These are phyloP conservation scores for Labia minor DNA, from an alignment of 2,888 invertebrate genomes.

Conservation along the genomic window DNA sequence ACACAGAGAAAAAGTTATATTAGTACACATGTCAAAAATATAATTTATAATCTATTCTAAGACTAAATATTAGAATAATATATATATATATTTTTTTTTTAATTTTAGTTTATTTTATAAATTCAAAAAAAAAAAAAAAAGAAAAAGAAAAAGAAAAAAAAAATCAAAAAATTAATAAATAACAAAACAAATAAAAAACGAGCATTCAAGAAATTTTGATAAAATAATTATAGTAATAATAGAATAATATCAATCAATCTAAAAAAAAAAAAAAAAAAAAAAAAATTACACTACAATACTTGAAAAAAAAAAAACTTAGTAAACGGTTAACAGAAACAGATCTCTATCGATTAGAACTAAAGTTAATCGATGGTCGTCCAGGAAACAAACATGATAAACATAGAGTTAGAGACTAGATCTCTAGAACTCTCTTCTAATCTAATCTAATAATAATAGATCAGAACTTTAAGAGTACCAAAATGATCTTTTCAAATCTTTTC, in stretches of 20 bases:
- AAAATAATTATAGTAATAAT: neutral
- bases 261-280: neutral
- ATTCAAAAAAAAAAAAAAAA: neutral
- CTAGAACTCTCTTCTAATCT: neutral
- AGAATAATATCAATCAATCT: constrained; percentile 1
- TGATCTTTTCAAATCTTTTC: too few relatives aligned
- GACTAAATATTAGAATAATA: constrained; percentile 17
- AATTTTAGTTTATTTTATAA: neutral
- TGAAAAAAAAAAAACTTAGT: too few relatives aligned
- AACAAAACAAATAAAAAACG: neutral
- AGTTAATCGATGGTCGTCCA: constrained; percentile 13
- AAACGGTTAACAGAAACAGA: neutral
- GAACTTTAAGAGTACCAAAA: too few relatives aligned
- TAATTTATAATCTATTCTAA: constrained; percentile 17
- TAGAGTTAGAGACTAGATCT: neutral
- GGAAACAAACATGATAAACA: constrained; percentile 1
- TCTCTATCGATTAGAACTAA: neutral
- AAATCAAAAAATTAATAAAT: neutral
- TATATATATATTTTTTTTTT: neutral
- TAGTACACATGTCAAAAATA: constrained; percentile 21
- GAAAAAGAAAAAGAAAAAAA: neutral
- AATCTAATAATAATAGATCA: too few relatives aligned
- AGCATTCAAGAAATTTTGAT: neutral
- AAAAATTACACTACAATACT: too few relatives aligned
- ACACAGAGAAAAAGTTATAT: constrained; percentile 23